phyloP scores from a whole-genome alignment of 2,797 vertebrate species.

The Rhodeus uyekii region DNA sequence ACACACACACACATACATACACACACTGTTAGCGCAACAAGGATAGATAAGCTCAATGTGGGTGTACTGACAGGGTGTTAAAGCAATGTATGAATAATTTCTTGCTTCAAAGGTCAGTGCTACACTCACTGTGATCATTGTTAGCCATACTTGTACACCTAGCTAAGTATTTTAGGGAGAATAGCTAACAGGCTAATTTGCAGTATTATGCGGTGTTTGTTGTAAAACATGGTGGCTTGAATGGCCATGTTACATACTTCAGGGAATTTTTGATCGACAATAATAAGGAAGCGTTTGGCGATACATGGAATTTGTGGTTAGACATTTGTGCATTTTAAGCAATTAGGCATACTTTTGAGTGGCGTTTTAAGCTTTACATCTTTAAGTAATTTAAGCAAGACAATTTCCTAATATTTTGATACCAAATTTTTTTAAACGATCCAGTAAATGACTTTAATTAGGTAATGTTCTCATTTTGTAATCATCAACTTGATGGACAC shows the following conservation, averaged over 20 bases:
- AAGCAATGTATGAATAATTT: constrained; percentile 8
- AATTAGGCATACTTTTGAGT: background rate
- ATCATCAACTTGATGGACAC: background rate
- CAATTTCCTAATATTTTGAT: background rate
- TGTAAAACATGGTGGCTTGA: background rate
- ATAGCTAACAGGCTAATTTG: background rate
- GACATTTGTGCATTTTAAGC: constrained; percentile 1
- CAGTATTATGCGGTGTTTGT: background rate
- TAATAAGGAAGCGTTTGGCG: background rate
- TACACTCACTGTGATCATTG: background rate
- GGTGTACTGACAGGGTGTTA: background rate
- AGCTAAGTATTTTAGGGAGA: background rate
- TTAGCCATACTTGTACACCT: background rate
- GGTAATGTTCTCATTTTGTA: background rate
- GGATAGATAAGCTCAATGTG: constrained; percentile 30
- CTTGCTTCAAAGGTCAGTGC: constrained; percentile 16
- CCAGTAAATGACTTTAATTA: background rate
- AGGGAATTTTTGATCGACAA: background rate
- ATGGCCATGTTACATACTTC: background rate
- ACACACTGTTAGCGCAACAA: background rate
- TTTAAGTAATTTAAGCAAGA: background rate
- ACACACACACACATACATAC: background rate
- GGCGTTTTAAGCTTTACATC: background rate
- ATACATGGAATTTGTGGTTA: constrained; percentile 19
- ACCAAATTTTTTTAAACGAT: background rate